phyloP scores from a whole-genome alignment of 2,797 vertebrate species.

The Vultur gryphus region DNA sequence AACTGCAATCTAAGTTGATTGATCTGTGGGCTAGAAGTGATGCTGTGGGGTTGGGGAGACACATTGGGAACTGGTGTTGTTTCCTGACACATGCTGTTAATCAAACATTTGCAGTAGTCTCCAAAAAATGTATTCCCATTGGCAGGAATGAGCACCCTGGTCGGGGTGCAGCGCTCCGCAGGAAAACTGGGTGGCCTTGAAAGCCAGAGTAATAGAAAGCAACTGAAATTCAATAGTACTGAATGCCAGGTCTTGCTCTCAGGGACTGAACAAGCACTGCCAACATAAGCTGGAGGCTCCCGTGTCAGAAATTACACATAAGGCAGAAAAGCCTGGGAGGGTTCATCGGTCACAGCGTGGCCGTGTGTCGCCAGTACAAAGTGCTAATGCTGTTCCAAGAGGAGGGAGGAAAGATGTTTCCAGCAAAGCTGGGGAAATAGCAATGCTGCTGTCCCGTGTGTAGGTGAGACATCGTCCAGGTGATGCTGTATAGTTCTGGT shows the following conservation, averaged over 20 bases:
- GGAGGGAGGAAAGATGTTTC: background rate
- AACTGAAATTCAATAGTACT: background rate
- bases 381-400: background rate
- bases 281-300: background rate
- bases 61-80: background rate
- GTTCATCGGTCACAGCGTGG: background rate
- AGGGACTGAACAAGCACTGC: background rate
- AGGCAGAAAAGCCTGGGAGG: background rate
- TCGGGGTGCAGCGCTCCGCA: rapidly evolving
- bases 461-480: background rate
- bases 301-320: background rate
- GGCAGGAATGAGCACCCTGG: background rate
- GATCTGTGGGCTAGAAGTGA: background rate
- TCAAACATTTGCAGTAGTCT: background rate
- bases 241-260: background rate
- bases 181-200: background rate
- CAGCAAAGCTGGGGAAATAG: background rate
- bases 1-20: background rate
- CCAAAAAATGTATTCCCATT: background rate
- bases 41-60: background rate
- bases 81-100: background rate
- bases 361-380: background rate
- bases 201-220: background rate
- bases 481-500: background rate
- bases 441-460: background rate